Base-by-base conservation (phyloP, 92 coral and sea anemone genomes). In the Meandrina meandrites region DNA sequence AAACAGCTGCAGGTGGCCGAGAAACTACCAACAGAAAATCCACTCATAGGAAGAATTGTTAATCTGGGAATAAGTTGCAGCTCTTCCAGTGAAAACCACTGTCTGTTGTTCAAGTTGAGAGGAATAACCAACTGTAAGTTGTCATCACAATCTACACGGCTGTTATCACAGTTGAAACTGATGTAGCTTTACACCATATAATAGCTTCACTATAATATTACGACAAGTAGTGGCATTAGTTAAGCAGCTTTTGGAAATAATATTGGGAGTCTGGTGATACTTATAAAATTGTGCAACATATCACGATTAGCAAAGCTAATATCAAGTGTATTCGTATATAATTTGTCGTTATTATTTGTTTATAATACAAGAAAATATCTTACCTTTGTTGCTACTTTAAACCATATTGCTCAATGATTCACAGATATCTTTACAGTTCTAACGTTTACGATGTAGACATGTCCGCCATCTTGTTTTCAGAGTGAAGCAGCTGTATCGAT, bases 101-200 rank as follows among this genome's bases (percentile, higher is more conserved):
- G 87, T 28, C 57, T 84, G 80, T 18, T 74, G 58, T 74, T 84
- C 71, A 84, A 84, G 72, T 54, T 84, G 36, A 60, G 14, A 84
- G 87, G 87, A 74, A 56, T 11, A 2, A 84, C 87, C 9, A n/a
- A 28, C 14, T 84, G 87, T 84, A 37, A 74, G 87, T 84, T 51
- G 21, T 35, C 37, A 10, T 28, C 78, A 32, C 17, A 36, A 28
- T 73, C n/a, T 34, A 19, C 27, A 11, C 14, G 56, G 80, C 71
- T 71, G 21, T 35, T 73, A 10, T 28, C 78, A 30, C 14, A 34
- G 12, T 62, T 2, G 8, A 10, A 62, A 62, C 1, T 62, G 12
- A 8, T 62, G 30, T 3, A 5, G 0, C 12, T 6, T 62, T 30
- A 24, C 69, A 1, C 30, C 12, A 6, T 62, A 62, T 22, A 22